Conservation (phyloP, 1,140 invertebrate genomes). For the Spodoptera litura region DNA sequence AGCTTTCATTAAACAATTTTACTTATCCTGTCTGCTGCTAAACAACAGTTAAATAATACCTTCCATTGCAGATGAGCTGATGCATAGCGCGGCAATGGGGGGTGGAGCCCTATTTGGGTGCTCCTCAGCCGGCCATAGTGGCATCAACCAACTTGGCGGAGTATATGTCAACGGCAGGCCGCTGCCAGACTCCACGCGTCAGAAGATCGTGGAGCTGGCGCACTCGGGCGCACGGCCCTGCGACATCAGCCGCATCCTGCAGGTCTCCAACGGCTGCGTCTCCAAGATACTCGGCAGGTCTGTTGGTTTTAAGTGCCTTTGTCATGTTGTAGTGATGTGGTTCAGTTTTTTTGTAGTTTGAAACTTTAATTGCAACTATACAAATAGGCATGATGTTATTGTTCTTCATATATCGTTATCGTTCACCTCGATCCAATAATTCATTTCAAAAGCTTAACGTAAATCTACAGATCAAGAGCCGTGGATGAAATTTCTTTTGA, state of each 20-base stretch:
- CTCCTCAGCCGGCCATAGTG: conserved; percentile 95
- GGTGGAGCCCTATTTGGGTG: conserved; percentile 90
- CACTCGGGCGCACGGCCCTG: conserved; percentile 98
- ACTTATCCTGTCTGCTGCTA: no score
- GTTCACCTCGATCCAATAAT: not conserved
- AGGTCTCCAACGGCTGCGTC: conserved; percentile 98
- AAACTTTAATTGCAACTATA: no score
- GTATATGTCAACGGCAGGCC: conserved; percentile 99
- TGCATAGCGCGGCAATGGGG: conserved; percentile 84
- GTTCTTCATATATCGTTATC: not conserved
- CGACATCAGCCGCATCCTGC: conserved; percentile 98
- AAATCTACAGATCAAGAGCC: not conserved
- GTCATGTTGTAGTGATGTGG: not conserved
- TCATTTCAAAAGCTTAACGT: not conserved
- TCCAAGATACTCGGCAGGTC: conserved; percentile 98
- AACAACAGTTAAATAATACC: no score
- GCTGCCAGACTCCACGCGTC: conserved; percentile 97
- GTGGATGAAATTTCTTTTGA: not conserved
- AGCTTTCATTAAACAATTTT: no score
- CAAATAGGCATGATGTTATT: not conserved
- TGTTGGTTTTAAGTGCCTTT: conserved; percentile 63
- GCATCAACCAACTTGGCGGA: conserved; percentile 99
- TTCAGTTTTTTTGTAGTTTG: not conserved
- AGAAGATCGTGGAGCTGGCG: conserved; percentile 99
- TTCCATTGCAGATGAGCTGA: conserved; percentile 80